phyloP scores from a whole-genome alignment of 2,888 invertebrate genomes.

The Lasioglossum lativentre region DNA sequence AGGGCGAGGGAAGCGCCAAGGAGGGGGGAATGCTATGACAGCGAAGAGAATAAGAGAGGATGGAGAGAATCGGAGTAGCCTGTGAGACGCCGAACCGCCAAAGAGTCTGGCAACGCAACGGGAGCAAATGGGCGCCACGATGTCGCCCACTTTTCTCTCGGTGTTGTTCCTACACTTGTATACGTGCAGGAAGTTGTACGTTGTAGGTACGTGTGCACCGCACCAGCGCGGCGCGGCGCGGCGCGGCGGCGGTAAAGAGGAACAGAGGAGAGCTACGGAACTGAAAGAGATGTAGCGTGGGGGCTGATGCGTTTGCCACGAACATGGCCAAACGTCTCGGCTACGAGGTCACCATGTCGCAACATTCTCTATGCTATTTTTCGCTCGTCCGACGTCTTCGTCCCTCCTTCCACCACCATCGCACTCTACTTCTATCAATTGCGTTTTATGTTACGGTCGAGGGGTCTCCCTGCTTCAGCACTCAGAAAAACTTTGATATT shows the following conservation, averaged over 20 bases:
- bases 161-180: not conserved
- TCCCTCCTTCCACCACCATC: not conserved
- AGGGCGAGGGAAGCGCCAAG: not conserved
- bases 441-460: slow-evolving; percentile 7
- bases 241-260: slow-evolving; percentile 9
- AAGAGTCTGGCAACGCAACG: slow-evolving; percentile 83
- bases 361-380: slow-evolving; percentile 59
- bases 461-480: not conserved
- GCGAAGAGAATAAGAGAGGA: slow-evolving; percentile 3
- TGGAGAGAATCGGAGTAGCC: slow-evolving; percentile 70
- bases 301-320: slow-evolving; percentile 33
- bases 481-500: not conserved
- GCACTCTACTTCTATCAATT: slow-evolving; percentile 13
- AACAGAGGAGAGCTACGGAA: slow-evolving; percentile 8
- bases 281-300: slow-evolving; percentile 22
- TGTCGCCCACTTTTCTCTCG: slow-evolving; percentile 61
- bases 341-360: slow-evolving; percentile 71
- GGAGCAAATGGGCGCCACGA: slow-evolving; percentile 78
- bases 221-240: too few species aligned
- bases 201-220: too few species aligned
- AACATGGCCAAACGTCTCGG: slow-evolving; percentile 64
- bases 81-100: slow-evolving; percentile 82
- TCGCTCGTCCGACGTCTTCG: slow-evolving; percentile 46
- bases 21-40: not conserved
- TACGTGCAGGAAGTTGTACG: not conserved